These are phyloP conservation scores for Salticus scenicus DNA, from an alignment of 2,888 invertebrate genomes.

Conservation along the genomic window DNA sequence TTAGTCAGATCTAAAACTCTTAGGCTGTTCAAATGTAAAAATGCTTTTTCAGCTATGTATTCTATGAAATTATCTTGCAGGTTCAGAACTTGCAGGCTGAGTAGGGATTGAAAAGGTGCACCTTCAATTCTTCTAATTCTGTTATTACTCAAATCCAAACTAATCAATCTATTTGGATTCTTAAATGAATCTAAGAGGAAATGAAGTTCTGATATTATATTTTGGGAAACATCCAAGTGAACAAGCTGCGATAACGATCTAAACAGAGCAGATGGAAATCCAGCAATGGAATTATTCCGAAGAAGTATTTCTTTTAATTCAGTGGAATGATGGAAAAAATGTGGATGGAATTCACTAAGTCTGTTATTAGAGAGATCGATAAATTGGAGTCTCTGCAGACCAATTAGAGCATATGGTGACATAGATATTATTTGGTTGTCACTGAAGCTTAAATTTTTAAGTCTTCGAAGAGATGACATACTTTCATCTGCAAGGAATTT, in stretches of 20 bases:
- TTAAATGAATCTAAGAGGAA: slow-evolving; percentile 92
- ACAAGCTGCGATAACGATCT: slow-evolving; percentile 78
- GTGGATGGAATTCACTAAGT: slow-evolving; percentile 86
- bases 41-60: slow-evolving; percentile 89
- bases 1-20: slow-evolving; percentile 90
- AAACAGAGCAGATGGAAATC: slow-evolving; percentile 88
- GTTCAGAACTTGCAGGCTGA: slow-evolving; percentile 89
- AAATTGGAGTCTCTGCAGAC: slow-evolving; percentile 85
- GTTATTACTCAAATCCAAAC: slow-evolving; percentile 90
- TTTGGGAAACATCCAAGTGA: slow-evolving; percentile 81
- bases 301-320: slow-evolving; percentile 90
- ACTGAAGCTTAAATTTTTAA: slow-evolving; percentile 81
- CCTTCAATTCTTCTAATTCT: slow-evolving; percentile 86
- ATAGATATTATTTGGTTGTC: slow-evolving; percentile 82
- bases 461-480: slow-evolving; percentile 82
- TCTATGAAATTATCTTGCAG: slow-evolving; percentile 89
- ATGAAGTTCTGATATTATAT: slow-evolving; percentile 85
- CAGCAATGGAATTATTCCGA: slow-evolving; percentile 92
- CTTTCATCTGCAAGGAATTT: slow-evolving; percentile 84
- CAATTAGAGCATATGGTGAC: slow-evolving; percentile 84
- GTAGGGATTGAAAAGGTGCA: slow-evolving; percentile 89
- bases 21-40: slow-evolving; percentile 92
- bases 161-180: slow-evolving; percentile 89
- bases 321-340: slow-evolving; percentile 84
- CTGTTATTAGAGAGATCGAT: slow-evolving; percentile 91